Evolutionary conservation across 2,888 invertebrate genomes (phyloP).

Genomic region (Dynastes hyllus): DNA sequence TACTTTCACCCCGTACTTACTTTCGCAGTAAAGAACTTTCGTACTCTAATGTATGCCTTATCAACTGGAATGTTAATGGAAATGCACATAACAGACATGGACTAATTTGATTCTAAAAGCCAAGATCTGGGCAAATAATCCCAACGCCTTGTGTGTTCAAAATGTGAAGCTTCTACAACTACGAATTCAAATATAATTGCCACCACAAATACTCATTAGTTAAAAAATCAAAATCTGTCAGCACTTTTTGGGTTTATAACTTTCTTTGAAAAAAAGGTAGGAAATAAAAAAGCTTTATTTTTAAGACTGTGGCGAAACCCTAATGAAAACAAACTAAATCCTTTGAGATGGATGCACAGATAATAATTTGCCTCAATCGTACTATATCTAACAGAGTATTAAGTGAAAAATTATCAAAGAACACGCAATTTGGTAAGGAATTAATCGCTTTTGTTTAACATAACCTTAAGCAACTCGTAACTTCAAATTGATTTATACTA

Average conservation of each 20-base stretch:
- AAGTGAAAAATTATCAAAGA: conserved; percentile 24
- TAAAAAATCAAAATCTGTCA: not conserved
- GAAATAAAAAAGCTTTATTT: not conserved
- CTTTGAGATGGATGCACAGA: not conserved
- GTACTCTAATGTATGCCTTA: no score
- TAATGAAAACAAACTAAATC: not conserved
- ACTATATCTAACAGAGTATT: not conserved
- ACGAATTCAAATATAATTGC: not conserved
- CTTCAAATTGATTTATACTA: conserved; percentile 29
- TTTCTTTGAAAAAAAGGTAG: not conserved
- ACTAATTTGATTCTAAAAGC: no score
- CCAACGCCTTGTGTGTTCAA: not conserved
- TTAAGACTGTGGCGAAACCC: not conserved
- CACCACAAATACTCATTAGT: not conserved
- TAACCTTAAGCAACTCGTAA: conserved; percentile 17
- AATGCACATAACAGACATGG: no score
- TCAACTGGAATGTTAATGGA: no score
- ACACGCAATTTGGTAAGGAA: conserved; percentile 15
- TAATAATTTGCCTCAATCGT: not conserved
- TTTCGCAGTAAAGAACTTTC: no score
- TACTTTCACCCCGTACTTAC: no score
- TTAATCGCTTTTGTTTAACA: conserved; percentile 11
- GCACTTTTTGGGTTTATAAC: not conserved
- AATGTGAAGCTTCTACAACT: not conserved
- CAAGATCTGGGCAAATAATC: no score